Base-by-base conservation (phyloP, 2,888 invertebrate genomes). In the Synergus itoensis region DNA sequence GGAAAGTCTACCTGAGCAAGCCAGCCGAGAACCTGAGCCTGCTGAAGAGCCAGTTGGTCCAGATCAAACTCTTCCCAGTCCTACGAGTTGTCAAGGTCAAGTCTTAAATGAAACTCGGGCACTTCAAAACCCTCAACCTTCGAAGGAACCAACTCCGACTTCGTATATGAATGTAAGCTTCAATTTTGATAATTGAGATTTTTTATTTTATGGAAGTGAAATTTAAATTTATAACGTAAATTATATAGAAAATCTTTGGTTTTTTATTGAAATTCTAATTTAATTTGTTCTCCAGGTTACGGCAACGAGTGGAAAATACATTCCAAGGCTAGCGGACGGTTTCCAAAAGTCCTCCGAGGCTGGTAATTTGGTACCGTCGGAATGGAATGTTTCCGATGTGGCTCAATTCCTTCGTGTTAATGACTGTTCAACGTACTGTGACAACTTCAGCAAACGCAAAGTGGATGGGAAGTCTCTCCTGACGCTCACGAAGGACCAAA, bases 321-420 rank as follows among this genome's bases (percentile, higher is more conserved):
- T 94, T 90, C 94, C 94, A 80, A 93, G 94, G 84, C 87, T 94
- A 87, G 93, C 93, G 53, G 94, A 94, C 85, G 90, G 88, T 87
- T 88, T 89, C 87, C 92, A 84, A 90, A 93, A 86, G 93, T 91
- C 91, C 92, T 92, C 94, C 76, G 93, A 94, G 91, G 86, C 92
- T 90, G 91, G 94, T 92, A 91, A 95, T 91, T 89, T 94, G 67
- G 92, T 93, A 84, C 96, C 96, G 12, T 93, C 94, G 60, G 94
- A 95, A 81, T 98, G 98, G 99, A 96, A 95, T 83, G 94, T 96
- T 0, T 94, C 95, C 85, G 98, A 98, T 90, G 98, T 98, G 11
- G 96, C 96, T 36, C 96, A 97, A 92, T 99, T 98, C 93, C 94
- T 99, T 77, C 95, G 96, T 73, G 96, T 97, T 64, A 98, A 98